Evolutionary conservation across 2,113 vertebrate genomes (phyloP).

Genomic region (Nyctereutes procyonoides): DNA sequence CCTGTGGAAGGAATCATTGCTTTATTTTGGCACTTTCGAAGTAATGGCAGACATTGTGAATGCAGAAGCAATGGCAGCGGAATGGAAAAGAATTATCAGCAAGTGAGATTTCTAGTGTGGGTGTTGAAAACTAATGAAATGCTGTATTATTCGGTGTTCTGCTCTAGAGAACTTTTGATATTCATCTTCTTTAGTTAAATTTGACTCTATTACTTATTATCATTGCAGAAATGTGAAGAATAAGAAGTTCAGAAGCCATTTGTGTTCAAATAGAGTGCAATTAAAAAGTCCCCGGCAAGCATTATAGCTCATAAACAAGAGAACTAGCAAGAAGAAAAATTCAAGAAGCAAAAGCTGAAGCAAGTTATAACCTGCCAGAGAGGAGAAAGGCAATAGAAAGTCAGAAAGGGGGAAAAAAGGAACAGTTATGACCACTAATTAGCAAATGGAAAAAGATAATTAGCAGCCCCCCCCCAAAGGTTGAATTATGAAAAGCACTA

Average conservation of each 20-base stretch:
- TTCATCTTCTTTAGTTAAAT: conserved; percentile 69
- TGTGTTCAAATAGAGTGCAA: conserved; percentile 70
- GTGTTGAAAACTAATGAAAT: conserved; percentile 66
- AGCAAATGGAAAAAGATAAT: conserved; percentile 45
- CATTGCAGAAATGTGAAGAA: conserved; percentile 65
- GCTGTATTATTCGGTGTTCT: conserved; percentile 66
- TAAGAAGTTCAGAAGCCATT: conserved; percentile 73
- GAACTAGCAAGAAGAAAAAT: conserved; percentile 38
- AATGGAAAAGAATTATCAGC: conserved; percentile 51
- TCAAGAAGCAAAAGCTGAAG: neutral
- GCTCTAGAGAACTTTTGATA: conserved; percentile 61
- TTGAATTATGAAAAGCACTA: neutral
- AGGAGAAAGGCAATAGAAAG: conserved; percentile 4
- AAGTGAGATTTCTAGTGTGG: conserved; percentile 62
- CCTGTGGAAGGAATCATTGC: conserved; percentile 19
- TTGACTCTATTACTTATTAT: conserved; percentile 65
- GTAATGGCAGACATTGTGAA: conserved; percentile 44
- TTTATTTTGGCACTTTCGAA: conserved; percentile 66
- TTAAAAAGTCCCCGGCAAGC: conserved; percentile 71
- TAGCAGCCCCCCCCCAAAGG: neutral
- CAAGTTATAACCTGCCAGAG: conserved; percentile 52
- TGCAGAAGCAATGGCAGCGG: neutral
- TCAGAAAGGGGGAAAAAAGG: neutral
- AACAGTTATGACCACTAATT: conserved; percentile 23
- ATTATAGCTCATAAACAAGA: conserved; percentile 61